Base-by-base conservation (phyloP, 2,113 vertebrate genomes). In the Melanostigma gelatinosum region DNA sequence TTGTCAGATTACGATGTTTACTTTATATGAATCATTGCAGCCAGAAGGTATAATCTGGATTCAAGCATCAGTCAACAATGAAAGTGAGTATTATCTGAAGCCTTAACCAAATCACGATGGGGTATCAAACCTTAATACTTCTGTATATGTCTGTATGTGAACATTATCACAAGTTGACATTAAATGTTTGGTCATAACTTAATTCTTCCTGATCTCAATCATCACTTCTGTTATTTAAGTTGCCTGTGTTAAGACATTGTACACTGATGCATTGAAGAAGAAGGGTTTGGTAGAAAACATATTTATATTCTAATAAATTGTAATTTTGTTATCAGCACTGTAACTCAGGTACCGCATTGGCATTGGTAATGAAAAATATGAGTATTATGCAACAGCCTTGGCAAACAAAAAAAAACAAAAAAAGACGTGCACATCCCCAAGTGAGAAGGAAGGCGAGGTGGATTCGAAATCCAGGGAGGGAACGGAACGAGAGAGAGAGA, bases 381-480 rank as follows among this genome's bases (percentile, higher is more conserved):
- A 18, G 50, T 40, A 77, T 88, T 80, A 80, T 40, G 63, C 46
- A 89, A 83, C 38, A 79, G 63, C 46, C 42, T 27, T 18, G 42
- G n/a, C 1, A 36, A 74, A 61, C 58, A 77, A 38, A 38, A 38
- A 38, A 46, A 60, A 7, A 1, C 27, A 71, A 76, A 52, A 50
- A 36, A 52, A 6, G 4, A 52, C 16, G 86, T 18, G 8, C 62
- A 50, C 34, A 44, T 81, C 71, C 81, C 58, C 75, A 50, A 78
- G 52, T 22, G 83, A 87, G 54, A 78, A 74, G 65, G 80, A 82
- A 77, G 80, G 54, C 65, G 55, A 78, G 44, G 77, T 74, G 86
- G 84, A 85, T 86, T 82, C 77, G 65, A 89, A 87, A 77, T 83
- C 72, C 70, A 85, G 82, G 74, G 77, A 88, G 77, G 74, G 83